A percentile compares a stretch with the other conserved stretches of the same genome.
Conservation (phyloP, 2,797 vertebrate species). For the Anolis apletophallus region DNA sequence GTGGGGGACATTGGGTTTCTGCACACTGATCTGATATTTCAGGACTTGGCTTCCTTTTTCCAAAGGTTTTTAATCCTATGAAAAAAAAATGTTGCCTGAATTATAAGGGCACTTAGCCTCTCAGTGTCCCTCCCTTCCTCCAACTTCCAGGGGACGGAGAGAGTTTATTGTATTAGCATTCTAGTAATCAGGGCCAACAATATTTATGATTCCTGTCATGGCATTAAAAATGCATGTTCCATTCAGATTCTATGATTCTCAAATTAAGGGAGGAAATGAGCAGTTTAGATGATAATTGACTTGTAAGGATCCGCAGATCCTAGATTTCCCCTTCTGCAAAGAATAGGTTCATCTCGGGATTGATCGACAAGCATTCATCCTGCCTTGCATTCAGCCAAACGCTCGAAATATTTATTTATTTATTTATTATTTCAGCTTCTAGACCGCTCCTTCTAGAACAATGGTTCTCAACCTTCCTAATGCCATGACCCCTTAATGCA, state of each 20-base stretch:
- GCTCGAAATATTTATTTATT: constrained; percentile 8
- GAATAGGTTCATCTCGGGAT: constrained; percentile 69
- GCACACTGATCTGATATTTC: constrained; percentile 64
- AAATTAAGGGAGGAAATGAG: constrained; percentile 72
- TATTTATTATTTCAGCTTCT: no score
- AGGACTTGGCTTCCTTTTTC: constrained; percentile 54
- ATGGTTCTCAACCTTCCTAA: no score
- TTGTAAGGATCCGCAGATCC: constrained; percentile 64
- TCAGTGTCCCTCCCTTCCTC: constrained; percentile 60
- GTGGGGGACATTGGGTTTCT: constrained; percentile 43
- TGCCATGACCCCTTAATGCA: no score
- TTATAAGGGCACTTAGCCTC: constrained; percentile 62
- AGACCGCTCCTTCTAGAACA: no score
- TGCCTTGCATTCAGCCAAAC: constrained; percentile 37
- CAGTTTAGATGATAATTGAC: constrained; percentile 74
- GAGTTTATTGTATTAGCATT: constrained; percentile 69
- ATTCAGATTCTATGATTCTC: constrained; percentile 72
- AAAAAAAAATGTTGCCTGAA: constrained; percentile 63
- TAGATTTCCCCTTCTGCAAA: constrained; percentile 61
- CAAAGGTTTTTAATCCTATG: constrained; percentile 66
- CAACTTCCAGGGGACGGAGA: constrained; percentile 57
- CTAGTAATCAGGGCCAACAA: constrained; percentile 70
- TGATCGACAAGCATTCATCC: constrained; percentile 46
- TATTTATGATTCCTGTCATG: constrained; percentile 73
- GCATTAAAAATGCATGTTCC: constrained; percentile 76